Percentiles rank a stretch among this genome's conserved stretches.
phyloP scores from a whole-genome alignment of 30 jellyfish, hydroid and myxozoan genomes.

The Catostylus mosaicus region DNA sequence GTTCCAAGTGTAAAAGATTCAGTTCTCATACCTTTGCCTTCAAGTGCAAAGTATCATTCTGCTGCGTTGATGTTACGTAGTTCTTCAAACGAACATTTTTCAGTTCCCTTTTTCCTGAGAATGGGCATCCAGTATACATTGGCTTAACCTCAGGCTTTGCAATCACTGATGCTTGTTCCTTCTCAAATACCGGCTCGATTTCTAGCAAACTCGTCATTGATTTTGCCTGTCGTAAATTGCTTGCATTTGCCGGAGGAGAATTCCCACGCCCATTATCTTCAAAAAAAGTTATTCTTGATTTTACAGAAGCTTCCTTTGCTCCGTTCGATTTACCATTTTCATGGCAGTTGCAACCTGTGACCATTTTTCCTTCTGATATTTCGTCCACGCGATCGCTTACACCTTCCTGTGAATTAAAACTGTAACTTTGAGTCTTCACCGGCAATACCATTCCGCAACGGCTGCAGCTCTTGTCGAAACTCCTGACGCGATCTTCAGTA shows the following conservation, averaged over 20 bases:
- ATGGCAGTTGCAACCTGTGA: no score
- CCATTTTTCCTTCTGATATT: no score
- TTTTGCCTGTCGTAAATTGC: neutral
- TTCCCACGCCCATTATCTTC: constrained; percentile 2
- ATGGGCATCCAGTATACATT: constrained; percentile 37
- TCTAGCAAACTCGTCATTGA: constrained; percentile 8
- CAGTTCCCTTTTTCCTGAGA: constrained; percentile 47
- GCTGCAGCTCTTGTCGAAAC: neutral
- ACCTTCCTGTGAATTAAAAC: no score
- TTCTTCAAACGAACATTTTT: constrained; percentile 61
- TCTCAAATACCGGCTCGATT: neutral
- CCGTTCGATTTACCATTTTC: no score
- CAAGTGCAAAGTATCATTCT: constrained; percentile 60
- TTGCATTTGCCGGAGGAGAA: neutral
- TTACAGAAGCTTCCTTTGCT: neutral
- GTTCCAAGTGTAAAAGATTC: neutral
- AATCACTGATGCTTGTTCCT: neutral
- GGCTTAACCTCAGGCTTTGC: neutral
- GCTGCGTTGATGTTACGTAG: constrained; percentile 71
- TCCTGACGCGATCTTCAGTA: neutral
- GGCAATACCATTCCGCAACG: constrained; percentile 31
- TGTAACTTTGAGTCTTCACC: no score
- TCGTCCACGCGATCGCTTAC: no score
- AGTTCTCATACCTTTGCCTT: constrained; percentile 41
- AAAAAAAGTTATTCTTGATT: constrained; percentile 9